Evolutionary conservation across 2,113 vertebrate genomes (phyloP), one percentile per base, ranked within the genome.

Genomic region (Pangasianodon gigas): DNA sequence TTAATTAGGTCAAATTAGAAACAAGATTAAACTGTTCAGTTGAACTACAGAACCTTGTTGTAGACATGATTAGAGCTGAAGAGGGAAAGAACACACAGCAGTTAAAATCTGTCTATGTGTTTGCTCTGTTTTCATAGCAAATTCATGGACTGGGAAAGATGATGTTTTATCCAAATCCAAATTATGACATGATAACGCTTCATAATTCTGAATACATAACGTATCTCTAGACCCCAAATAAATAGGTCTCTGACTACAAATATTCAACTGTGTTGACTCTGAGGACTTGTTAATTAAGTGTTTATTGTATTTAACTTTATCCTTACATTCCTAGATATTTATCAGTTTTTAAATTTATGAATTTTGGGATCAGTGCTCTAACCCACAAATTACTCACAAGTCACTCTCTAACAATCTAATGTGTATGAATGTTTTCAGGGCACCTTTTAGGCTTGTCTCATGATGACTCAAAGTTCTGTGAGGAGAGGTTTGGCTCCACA

Each of bases 401-500:
- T 41, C 37, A 69, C 16, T 52, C 51, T 52, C 13, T 44, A 37
- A 52, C 75, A 65, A 8, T 56, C 1, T 54, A 54, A 41, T 48
- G 16, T 83, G 4, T 75, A 67, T 80, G 67, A 4, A 0, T 37
- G 41, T 81, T 87, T 69, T 81, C 89, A 99, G 98, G 98, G 16
- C 98, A 99, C 92, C 96, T 99, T 54, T 96, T 99, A 74, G 98
- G 98, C 19, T 96, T 99, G 92, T 99, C 98, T 86, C 98, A 99
- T 8, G 98, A 99, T 0, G 98, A 99, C 94, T 99, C 98, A 81
- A 99, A 99, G 94, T 99, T 98, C 95, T 99, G 98, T 79, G 98
- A 99, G 94, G 98, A 99, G 88, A 97, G 96, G 24, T 99, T 98
- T 32, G 98, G 98, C 26, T 97, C 97, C 77, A 97, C 95, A 67